Base-by-base conservation (phyloP, 2,888 invertebrate species). In the Bellardia bayeri region DNA sequence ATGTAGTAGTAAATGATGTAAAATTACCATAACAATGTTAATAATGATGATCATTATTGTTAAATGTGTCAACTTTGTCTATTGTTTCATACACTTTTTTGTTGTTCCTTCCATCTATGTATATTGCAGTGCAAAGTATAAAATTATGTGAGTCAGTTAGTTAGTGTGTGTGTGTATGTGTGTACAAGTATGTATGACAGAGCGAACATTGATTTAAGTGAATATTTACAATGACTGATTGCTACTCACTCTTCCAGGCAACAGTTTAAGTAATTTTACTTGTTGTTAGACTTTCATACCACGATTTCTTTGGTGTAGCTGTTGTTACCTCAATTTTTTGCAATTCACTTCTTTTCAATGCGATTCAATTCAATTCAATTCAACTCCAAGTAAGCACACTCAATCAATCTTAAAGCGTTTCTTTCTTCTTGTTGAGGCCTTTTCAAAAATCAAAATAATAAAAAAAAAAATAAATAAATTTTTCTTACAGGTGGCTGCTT, bases 191-290 rank as follows among this genome's bases (percentile, higher is more conserved):
- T 61, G 23, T 42, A 6, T 30, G 42, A 2, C 2, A n/a, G 6
- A 54, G 16, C 13, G 14, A 51, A 61, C 74, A 56, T 58, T 51
- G 83, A 76, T 80, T 83, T 83, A 82, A 79, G 75, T 71, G 75
- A 80, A 71, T 83, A 76, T 83, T 76, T 71, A 79, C 80, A 80
- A 64, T 80, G 80, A 86, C 75, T 71, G 86, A 80, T 86, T 79
- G 75, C 75, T 33, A 56, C 33, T 75, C 75, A 80, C 16, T 33
- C 51, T 66, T n/a, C 37, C 14, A 51, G 42, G 4, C 78, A 63
- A 42, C 61, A 51, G 45, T 40, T 75, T 83, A 80, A 83, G 80
- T 86, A 80, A 76, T 66, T 80, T 86, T 74, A 56, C 79, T 75
- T 86, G 82, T 86, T 79, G 68, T 68, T 68, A 30, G 61, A 74